These are phyloP conservation scores for Pterostichus niger DNA, from an alignment of 2,888 invertebrate genomes.

Conservation along the genomic window DNA sequence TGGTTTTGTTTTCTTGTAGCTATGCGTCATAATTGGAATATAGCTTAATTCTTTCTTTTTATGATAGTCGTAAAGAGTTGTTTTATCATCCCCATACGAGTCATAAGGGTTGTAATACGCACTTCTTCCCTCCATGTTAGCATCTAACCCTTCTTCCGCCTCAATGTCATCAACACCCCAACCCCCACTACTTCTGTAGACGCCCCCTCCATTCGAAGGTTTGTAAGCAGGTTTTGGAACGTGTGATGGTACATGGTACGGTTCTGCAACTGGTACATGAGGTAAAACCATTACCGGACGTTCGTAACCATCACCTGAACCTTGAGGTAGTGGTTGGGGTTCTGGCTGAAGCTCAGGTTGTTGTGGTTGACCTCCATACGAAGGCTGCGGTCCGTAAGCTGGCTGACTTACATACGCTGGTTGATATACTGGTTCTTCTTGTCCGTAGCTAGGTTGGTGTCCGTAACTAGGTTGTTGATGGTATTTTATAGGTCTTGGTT, in stretches of 20 bases:
- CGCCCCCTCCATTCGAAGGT: not conserved
- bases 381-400: slow-evolving; percentile 4
- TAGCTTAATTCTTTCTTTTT: slow-evolving; percentile 56
- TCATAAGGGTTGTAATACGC: slow-evolving; percentile 12
- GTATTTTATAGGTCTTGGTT: not conserved
- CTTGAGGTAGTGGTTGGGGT: slow-evolving; percentile 12
- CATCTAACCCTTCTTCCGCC: not conserved
- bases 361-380: not conserved
- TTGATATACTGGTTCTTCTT: not conserved
- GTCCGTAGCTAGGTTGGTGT: not conserved
- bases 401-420: slow-evolving; percentile 21
- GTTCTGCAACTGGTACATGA: slow-evolving; percentile 62
- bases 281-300: slow-evolving; percentile 56
- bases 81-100: slow-evolving; percentile 26
- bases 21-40: slow-evolving; percentile 31
- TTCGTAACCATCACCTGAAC: not conserved
- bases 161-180: not conserved
- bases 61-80: slow-evolving; percentile 25
- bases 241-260: slow-evolving; percentile 61
- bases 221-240: slow-evolving; percentile 29
- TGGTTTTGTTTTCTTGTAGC: slow-evolving; percentile 13
- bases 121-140: slow-evolving; percentile 1
- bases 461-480: too few relatives aligned
- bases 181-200: not conserved
- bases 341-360: not conserved